A percentile compares a stretch with the other conserved stretches of the same genome.
These are phyloP conservation scores for Celastrina argiolus DNA, from an alignment of 2,888 invertebrate genomes.

Conservation along the genomic window DNA sequence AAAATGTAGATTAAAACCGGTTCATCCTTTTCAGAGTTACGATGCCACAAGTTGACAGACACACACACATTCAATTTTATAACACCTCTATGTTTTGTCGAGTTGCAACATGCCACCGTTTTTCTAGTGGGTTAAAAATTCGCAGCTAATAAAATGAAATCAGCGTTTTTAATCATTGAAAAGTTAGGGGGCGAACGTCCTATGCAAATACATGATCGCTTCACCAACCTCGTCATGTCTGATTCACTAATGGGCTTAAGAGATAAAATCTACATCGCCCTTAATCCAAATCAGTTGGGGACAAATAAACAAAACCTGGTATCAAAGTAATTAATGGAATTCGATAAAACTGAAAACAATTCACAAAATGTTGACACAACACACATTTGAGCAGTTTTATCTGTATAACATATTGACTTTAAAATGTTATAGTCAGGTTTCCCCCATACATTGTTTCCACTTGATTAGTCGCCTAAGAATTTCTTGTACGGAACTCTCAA, in stretches of 20 bases:
- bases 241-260: neutral
- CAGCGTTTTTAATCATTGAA: neutral
- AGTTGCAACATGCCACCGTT: too few species aligned
- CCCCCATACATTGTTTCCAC: too few species aligned
- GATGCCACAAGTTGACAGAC: too few species aligned
- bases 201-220: neutral
- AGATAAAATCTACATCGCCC: conserved; percentile 1
- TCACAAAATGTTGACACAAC: neutral
- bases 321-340: neutral
- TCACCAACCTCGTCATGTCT: neutral
- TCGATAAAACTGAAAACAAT: neutral
- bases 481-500: too few species aligned
- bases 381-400: neutral
- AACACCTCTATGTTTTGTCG: too few species aligned
- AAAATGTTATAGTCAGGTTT: too few species aligned
- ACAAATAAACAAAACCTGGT: neutral
- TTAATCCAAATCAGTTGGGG: neutral
- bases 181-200: neutral
- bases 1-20: too few species aligned
- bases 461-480: too few species aligned
- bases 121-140: neutral
- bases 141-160: neutral
- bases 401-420: too few species aligned
- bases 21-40: too few species aligned
- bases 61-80: too few species aligned